A percentile compares a stretch with the other conserved stretches of the same genome.
These are phyloP conservation scores for Lateolabrax maculatus DNA, from an alignment of 2,797 vertebrate species.

Conservation along the genomic window DNA sequence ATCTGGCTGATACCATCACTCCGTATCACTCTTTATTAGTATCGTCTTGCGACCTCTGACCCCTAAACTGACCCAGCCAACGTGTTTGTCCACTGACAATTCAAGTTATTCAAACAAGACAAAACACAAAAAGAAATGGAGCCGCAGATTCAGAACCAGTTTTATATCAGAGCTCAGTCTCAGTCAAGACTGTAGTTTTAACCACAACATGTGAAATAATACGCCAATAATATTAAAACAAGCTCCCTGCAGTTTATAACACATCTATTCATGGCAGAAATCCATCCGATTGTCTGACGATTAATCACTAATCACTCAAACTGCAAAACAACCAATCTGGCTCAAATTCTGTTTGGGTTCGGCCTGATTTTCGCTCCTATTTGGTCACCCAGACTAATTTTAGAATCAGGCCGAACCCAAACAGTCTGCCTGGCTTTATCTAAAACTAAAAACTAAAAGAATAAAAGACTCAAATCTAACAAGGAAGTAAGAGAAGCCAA, in stretches of 20 bases:
- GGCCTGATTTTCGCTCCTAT: no score
- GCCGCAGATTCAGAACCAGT: no score
- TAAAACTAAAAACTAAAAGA: not conserved
- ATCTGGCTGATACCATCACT: not conserved
- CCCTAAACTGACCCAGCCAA: not conserved
- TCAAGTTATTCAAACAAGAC: no score
- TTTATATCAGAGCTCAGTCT: no score
- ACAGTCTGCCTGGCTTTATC: not conserved
- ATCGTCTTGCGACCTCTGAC: constrained; percentile 39
- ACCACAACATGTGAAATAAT: no score
- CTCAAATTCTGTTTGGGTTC: no score
- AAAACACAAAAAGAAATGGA: no score
- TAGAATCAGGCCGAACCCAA: no score
- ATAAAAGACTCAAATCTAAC: not conserved
- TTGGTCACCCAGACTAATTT: not conserved
- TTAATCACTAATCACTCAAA: not conserved
- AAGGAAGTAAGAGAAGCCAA: not conserved
- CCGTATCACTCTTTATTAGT: constrained; percentile 3
- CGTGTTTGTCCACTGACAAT: no score
- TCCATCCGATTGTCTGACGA: not conserved
- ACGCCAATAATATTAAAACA: not conserved
- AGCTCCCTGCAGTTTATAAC: no score
- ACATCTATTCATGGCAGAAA: not conserved
- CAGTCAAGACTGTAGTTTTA: no score
- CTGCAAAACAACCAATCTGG: not conserved